Evolutionary conservation across 2,113 vertebrate species (phyloP).

Genomic region (Thryonomys swinderianus): DNA sequence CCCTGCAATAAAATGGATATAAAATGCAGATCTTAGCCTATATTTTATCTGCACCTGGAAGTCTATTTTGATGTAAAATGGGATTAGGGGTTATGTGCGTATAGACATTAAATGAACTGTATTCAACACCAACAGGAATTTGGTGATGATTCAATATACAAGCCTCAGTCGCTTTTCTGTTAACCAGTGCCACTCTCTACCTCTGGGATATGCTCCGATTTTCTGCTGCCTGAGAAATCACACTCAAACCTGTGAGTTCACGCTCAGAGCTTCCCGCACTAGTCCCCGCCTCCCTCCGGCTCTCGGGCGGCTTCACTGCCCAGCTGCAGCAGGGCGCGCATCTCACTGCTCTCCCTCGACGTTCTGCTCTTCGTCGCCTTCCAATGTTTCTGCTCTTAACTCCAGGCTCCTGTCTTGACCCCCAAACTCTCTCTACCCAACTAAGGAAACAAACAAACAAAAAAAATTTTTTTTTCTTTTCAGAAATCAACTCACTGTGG

Average conservation of each 20-base stretch:
- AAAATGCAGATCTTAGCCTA: background rate
- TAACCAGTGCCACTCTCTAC: background rate
- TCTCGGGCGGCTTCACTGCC: background rate
- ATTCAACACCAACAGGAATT: background rate
- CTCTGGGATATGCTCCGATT: background rate
- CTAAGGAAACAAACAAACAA: no score
- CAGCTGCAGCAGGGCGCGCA: background rate
- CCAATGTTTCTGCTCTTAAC: background rate
- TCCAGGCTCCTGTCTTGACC: background rate
- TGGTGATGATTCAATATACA: background rate
- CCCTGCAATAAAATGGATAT: background rate
- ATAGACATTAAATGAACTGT: background rate
- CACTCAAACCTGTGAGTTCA: background rate
- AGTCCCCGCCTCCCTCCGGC: fast-evolving
- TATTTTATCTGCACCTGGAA: background rate
- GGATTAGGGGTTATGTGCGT: background rate
- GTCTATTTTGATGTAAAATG: background rate
- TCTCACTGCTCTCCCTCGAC: fast-evolving
- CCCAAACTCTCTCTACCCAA: background rate
- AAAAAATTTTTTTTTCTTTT: background rate
- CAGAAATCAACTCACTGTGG: constrained; percentile 37
- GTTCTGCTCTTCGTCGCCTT: background rate
- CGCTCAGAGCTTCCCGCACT: background rate
- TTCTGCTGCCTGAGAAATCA: background rate
- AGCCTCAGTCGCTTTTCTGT: background rate